Conservation (phyloP, 2,888 invertebrate genomes). For the Meta bourneti region DNA sequence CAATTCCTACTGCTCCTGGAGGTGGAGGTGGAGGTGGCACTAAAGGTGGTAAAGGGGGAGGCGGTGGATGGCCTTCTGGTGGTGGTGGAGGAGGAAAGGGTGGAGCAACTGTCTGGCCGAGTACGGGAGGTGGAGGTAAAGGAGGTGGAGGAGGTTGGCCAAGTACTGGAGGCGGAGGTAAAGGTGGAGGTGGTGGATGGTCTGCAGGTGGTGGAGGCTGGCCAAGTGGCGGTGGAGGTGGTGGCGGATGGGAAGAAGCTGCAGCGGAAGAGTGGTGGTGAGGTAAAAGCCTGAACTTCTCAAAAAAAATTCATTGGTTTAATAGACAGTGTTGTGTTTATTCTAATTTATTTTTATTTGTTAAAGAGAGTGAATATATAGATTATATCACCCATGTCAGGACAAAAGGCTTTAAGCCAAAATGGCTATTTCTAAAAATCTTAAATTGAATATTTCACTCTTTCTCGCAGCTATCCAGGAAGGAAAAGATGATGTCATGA, state of each 20-base stretch:
- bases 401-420: background rate
- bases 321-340: too few relatives aligned
- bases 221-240: slow-evolving; percentile 12
- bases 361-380: too few relatives aligned
- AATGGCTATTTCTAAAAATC: background rate
- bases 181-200: slow-evolving; percentile 43
- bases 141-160: slow-evolving; percentile 33
- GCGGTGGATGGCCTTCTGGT: slow-evolving; percentile 60
- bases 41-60: slow-evolving; percentile 40
- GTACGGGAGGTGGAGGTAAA: slow-evolving; percentile 4
- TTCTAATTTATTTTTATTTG: too few relatives aligned
- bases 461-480: too few relatives aligned
- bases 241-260: slow-evolving; percentile 45
- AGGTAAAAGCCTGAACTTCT: slow-evolving; percentile 8
- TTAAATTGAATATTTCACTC: too few relatives aligned
- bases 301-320: too few relatives aligned
- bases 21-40: slow-evolving; percentile 27
- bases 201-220: slow-evolving; percentile 42
- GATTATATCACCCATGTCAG: background rate
- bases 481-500: too few relatives aligned
- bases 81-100: slow-evolving; percentile 38
- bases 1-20: slow-evolving; percentile 10
- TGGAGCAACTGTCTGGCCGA: background rate
- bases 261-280: slow-evolving; percentile 72
- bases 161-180: slow-evolving; percentile 29